Evolutionary conservation across 2,888 invertebrate species (phyloP), one percentile per base, ranked within the genome.

Genomic region (Galerucella nymphaeae): DNA sequence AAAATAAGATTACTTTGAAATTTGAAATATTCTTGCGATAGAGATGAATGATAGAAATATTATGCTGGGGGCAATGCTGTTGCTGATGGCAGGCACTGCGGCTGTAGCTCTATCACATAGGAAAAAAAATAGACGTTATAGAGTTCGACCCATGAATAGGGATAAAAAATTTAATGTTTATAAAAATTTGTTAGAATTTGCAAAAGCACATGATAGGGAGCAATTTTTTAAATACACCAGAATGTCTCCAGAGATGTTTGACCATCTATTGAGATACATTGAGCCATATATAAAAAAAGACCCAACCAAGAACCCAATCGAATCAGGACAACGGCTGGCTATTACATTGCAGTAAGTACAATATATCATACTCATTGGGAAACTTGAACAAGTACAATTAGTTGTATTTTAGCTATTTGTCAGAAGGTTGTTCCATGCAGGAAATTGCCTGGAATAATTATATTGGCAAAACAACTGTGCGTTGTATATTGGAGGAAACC

Each of bases 391-490:
- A 61, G 38, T 66, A 53, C 16, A 50, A 71, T 53, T 61, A 23
- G 16, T 53, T 45, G 42, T 65, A 65, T 76, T 71, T 59, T 23
- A 76, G 76, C 67, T 78, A 76, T 71, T 66, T 79, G 23, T 68
- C 77, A 20, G 70, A 67, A 70, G 75, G 77, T 1, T 74, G 75
- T 55, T 78, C 76, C n/a, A 75, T 77, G 72, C 77, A 76, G 66
- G 68, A 72, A 53, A 71, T 77, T 8, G 75, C 76, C 11, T 77
- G 71, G 76, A 66, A 62, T 41, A 74, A 77, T 72, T n/a, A 71
- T 10, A 63, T 78, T 48, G 78, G 78, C 14, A 80, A 81, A 78
- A n/a, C n/a, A n/a, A 84, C 82, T 70, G 79, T 77, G n/a, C 76
- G 72, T 62, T 73, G 63, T 69, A 81, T 83, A 71, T 78, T 78